phyloP scores from a whole-genome alignment of 2,113 vertebrate species.

The Phycodurus eques region DNA sequence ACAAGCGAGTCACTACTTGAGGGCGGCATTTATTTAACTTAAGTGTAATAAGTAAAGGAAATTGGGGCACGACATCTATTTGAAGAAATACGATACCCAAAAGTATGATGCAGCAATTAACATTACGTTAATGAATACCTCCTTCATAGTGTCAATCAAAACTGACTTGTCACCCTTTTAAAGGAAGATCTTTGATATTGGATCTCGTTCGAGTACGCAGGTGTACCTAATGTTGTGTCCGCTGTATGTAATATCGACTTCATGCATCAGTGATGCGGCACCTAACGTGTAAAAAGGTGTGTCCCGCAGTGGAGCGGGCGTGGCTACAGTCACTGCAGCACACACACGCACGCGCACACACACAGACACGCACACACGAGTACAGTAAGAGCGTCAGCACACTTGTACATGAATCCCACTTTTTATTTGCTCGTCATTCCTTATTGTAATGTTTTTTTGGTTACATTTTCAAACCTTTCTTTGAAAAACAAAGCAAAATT shows the following conservation, averaged over 20 bases:
- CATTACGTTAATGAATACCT: not conserved
- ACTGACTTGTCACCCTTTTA: not conserved
- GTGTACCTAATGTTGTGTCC: not conserved
- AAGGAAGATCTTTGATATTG: not conserved
- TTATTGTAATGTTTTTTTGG: conserved; percentile 43
- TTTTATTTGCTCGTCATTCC: conserved; percentile 58
- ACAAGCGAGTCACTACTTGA: too few species aligned
- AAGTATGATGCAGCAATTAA: not conserved
- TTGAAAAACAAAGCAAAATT: conserved; percentile 55
- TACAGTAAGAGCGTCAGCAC: conserved; percentile 25
- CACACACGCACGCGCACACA: conserved; percentile 30
- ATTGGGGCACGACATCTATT: too few species aligned
- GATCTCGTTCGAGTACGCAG: not conserved
- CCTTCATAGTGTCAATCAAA: too few species aligned
- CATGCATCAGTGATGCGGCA: conserved; percentile 47
- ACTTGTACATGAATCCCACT: conserved; percentile 71
- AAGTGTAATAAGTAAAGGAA: too few species aligned
- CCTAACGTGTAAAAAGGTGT: conserved; percentile 48
- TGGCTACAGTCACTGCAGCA: conserved; percentile 63
- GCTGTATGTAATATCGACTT: conserved; percentile 23
- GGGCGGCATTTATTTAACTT: too few species aligned
- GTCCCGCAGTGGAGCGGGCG: conserved; percentile 64
- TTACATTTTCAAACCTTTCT: conserved; percentile 66
- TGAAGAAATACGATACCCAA: too few species aligned
- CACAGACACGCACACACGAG: conserved; percentile 9